Conservation (phyloP, 92 coral and sea anemone genomes). For the Epizoanthus stellaris region DNA sequence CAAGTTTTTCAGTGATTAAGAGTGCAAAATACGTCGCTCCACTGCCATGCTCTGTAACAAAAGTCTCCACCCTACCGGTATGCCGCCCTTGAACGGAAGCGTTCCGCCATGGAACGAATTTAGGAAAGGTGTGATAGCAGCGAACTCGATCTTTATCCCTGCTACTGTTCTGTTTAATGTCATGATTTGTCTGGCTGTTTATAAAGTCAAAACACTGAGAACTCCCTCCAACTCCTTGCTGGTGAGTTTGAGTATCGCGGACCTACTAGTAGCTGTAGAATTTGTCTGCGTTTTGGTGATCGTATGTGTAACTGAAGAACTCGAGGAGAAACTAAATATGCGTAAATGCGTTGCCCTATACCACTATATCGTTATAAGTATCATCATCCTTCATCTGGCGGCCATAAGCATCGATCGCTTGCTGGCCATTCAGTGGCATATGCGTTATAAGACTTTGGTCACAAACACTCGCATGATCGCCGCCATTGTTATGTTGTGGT, state of each 20-base stretch:
- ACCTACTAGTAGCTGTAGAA: neutral
- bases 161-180: slow-evolving; percentile 5
- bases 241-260: neutral
- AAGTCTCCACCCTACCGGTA: too few species aligned
- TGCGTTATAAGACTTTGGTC: slow-evolving; percentile 20
- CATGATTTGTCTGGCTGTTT: slow-evolving; percentile 15
- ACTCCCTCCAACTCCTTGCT: slow-evolving; percentile 2
- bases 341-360: slow-evolving; percentile 4
- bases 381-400: slow-evolving; percentile 26
- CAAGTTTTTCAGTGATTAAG: too few species aligned
- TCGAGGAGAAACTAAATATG: neutral
- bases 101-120: too few species aligned
- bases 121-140: neutral
- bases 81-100: too few species aligned
- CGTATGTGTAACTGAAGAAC: neutral
- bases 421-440: slow-evolving; percentile 33
- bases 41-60: too few species aligned
- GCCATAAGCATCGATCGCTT: slow-evolving; percentile 40
- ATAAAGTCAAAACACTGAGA: slow-evolving; percentile 6
- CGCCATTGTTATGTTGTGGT: slow-evolving; percentile 24
- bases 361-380: neutral
- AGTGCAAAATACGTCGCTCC: too few species aligned
- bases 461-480: slow-evolving; percentile 24
- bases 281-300: neutral
- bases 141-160: neutral